Evolutionary conservation across 2,113 vertebrate genomes (phyloP), one percentile per base, ranked within the genome.

Genomic region (Herpetotheres cachinnans): DNA sequence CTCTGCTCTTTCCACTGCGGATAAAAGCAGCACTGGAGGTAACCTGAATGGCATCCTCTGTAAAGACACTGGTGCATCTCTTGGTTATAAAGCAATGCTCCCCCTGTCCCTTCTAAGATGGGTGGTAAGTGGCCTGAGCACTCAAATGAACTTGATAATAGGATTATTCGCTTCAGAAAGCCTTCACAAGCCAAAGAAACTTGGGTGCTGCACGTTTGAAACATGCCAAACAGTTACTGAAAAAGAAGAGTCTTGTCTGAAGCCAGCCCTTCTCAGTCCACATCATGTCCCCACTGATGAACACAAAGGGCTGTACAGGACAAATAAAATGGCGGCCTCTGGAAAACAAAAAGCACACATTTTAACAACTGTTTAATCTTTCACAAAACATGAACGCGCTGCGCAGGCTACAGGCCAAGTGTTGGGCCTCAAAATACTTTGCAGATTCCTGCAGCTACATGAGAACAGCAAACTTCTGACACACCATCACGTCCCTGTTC

Each of bases 71-170:
- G 26, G 18, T 1, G 3, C 12, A 22, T 17, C 12, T 54, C 67
- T 34, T 11, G 8, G 3, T 38, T 13, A 25, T 7, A 67, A 66
- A 62, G 66, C 66, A 34, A 0, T 9, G 24, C 15, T 2, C 1
- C 26, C 62, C 17, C 36, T 47, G 10, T 30, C 32, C 25, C 49
- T 63, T 49, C 42, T 32, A 21, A 32, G 29, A 17, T 0, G 11
- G 78, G 63, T 54, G 59, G 18, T 16, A 42, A 11, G 7, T 6
- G 69, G 19, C n/a, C 44, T 0, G 0, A 84, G n/a, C 22, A 34
- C 70, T 78, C 69, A n/a, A 5, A 16, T 72, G n/a, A 84, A 46
- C 54, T 34, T 8, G 13, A 1, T 40, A 74, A 38, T 29, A 70
- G 55, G 54, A 90, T 90, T 88, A 66, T 32, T 66, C 0, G 0